Evolutionary conservation across 2,797 vertebrate genomes (phyloP), one percentile per base, ranked within the genome.

Genomic region (Anguilla megastoma): DNA sequence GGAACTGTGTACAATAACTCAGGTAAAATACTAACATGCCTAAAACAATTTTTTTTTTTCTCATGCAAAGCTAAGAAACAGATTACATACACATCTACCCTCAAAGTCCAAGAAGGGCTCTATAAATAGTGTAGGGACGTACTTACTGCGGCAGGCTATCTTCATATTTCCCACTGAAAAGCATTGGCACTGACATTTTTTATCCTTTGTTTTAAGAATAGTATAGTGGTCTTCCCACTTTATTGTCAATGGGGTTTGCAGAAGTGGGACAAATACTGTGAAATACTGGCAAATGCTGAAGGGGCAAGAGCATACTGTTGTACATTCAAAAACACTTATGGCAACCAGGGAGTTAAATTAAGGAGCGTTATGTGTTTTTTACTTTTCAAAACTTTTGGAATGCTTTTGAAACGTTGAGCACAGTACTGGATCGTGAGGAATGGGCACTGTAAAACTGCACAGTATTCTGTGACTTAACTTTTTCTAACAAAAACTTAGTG

Each of bases 361-460:
- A 90, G 91, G 93, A 89, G 94, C 90, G 71, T 92, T 92, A 94
- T 95, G 95, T 94, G 94, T 93, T 92, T 94, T 94, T 87, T 63
- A 87, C 85, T 86, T 88, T 91, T 94, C 94, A 88, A 86, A 91
- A 95, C 93, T 92, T 91, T 90, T 94, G 93, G 94, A 93, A 96
- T 97, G 95, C 96, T 97, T 97, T 94, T 96, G 95, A 95, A 90
- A 97, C 95, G 91, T 94, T 93, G 90, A 89, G 88, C 91, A 94
- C 93, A 90, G 91, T 90, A 93, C 90, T 84, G 84, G 87, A 83
- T 91, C 90, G 92, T 92, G 88, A 92, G 92, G 91, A 92, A 88
- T 94, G 92, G 88, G 54, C 83, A 85, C 52, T 84, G 88, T 85
- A 76, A 85, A 79, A 79, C 16, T 79, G 74, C 21, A 56, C 18